Evolutionary conservation across 2,888 invertebrate species (phyloP).

Genomic region (Hoplodrina blanda): DNA sequence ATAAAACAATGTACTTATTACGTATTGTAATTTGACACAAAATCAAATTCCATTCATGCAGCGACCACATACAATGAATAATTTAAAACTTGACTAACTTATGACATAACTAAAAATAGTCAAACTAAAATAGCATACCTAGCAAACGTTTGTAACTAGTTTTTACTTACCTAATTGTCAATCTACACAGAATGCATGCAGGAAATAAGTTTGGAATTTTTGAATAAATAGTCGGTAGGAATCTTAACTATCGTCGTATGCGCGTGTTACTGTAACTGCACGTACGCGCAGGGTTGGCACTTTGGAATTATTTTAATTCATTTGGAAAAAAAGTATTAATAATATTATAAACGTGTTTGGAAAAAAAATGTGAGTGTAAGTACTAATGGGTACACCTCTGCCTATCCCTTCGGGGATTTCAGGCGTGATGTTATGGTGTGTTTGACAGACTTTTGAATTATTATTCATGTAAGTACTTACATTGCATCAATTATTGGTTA

Average conservation of each 20-base stretch:
- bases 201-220: conserved; percentile 56
- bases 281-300: conserved; percentile 32
- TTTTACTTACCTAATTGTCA: conserved; percentile 43
- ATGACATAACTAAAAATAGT: conserved; percentile 27
- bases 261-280: conserved; percentile 11
- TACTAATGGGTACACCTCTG: too few relatives aligned
- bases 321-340: too few relatives aligned
- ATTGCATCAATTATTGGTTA: too few relatives aligned
- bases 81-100: conserved; percentile 25
- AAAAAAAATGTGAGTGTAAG: too few relatives aligned
- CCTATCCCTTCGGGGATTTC: too few relatives aligned
- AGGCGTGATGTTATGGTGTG: too few relatives aligned
- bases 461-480: too few relatives aligned
- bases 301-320: not conserved
- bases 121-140: conserved; percentile 39
- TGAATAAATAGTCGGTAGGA: conserved; percentile 47
- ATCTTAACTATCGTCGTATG: conserved; percentile 52
- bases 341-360: too few relatives aligned
- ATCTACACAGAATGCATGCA: conserved; percentile 35
- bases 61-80: conserved; percentile 24
- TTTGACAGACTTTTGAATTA: too few relatives aligned
- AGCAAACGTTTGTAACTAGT: conserved; percentile 17
- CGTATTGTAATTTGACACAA: conserved; percentile 26
- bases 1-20: conserved; percentile 1
- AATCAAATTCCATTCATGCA: conserved; percentile 42